Percentiles rank a stretch among this genome's conserved stretches.
Conservation (phyloP, 2,888 invertebrate genomes). For the Brachyptera risi region DNA sequence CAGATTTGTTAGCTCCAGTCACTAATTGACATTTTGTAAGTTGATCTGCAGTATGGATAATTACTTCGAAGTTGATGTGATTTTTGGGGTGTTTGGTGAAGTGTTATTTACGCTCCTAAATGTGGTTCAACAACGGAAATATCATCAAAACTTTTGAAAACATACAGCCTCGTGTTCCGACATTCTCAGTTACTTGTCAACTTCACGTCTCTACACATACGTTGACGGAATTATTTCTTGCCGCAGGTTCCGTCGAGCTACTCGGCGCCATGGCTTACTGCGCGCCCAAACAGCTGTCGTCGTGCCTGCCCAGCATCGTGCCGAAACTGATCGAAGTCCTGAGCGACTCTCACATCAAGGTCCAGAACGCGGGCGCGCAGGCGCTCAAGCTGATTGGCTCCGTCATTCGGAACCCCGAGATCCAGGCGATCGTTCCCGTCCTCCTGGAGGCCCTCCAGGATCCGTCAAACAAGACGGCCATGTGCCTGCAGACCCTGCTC, state of each 20-base stretch:
- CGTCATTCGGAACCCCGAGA: slow-evolving; percentile 97
- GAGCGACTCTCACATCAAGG: slow-evolving; percentile 95
- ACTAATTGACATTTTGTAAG: too few species aligned
- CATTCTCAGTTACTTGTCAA: too few species aligned
- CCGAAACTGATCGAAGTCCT: slow-evolving; percentile 95
- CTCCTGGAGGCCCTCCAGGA: slow-evolving; percentile 89
- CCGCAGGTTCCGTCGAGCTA: slow-evolving; percentile 83
- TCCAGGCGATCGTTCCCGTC: slow-evolving; percentile 87
- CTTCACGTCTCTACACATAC: too few species aligned
- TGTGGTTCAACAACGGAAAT: too few species aligned
- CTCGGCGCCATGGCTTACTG: slow-evolving; percentile 98
- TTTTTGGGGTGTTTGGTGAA: too few species aligned
- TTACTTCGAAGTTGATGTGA: too few species aligned
- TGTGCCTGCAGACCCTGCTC: slow-evolving; percentile 87
- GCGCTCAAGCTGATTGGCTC: slow-evolving; percentile 95
- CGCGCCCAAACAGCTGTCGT: slow-evolving; percentile 97
- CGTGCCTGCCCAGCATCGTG: slow-evolving; percentile 96
- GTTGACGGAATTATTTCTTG: too few species aligned
- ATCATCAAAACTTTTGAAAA: too few species aligned
- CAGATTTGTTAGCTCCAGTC: too few species aligned
- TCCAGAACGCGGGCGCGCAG: slow-evolving; percentile 94
- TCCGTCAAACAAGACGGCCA: slow-evolving; percentile 91
- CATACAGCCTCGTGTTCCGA: too few species aligned
- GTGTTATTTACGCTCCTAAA: too few species aligned
- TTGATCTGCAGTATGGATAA: too few species aligned